Evolutionary conservation across 2,797 vertebrate genomes (phyloP).

Genomic region (Gobionotothen gibberifrons): DNA sequence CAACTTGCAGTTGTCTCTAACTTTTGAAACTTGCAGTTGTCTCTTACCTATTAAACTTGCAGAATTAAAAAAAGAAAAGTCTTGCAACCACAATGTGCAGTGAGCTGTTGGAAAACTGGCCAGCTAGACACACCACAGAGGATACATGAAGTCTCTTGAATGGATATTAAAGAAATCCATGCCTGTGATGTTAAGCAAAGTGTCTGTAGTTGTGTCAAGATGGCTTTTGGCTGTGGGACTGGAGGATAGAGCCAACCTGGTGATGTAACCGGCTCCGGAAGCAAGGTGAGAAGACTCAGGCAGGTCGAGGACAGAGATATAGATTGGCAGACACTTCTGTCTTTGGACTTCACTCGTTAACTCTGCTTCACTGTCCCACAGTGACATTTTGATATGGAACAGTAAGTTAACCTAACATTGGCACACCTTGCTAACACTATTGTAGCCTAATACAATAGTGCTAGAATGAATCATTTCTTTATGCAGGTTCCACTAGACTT

Average conservation of each 20-base stretch:
- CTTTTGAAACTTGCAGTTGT: not conserved
- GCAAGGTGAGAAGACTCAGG: slow-evolving; percentile 10
- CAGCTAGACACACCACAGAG: not conserved
- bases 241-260: slow-evolving; percentile 6
- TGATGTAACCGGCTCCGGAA: slow-evolving; percentile 20
- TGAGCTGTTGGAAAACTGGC: slow-evolving; percentile 2
- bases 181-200: slow-evolving; percentile 7
- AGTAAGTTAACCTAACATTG: not conserved
- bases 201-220: slow-evolving; percentile 9
- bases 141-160: slow-evolving; percentile 1
- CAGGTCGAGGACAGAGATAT: slow-evolving; percentile 25
- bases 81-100: not conserved
- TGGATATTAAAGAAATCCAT: slow-evolving; percentile 7
- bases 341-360: slow-evolving; percentile 20
- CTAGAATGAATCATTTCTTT: no score
- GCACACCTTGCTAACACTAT: not conserved
- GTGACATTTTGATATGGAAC: not conserved
- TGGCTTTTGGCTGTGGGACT: slow-evolving; percentile 24
- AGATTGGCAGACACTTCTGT: slow-evolving; percentile 24
- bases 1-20: not conserved
- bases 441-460: not conserved
- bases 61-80: not conserved
- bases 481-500: no score
- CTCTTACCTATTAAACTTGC: not conserved
- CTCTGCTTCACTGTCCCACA: not conserved